Base-by-base conservation (phyloP, 1,140 invertebrate genomes). In the Maconellicoccus hirsutus region DNA sequence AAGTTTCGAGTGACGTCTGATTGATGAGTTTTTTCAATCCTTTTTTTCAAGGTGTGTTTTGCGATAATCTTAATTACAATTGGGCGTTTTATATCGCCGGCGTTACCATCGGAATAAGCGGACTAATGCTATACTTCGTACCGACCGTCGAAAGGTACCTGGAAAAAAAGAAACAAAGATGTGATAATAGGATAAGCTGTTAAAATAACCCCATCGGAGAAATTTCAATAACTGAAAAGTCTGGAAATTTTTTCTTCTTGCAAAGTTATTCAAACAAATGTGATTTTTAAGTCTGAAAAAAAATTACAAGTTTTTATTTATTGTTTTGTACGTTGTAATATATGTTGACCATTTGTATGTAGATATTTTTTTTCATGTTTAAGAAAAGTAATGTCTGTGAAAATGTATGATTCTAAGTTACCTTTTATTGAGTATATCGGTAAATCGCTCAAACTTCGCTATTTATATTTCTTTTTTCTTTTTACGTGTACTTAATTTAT, bases 61-160 rank as follows among this genome's bases (percentile, higher is more conserved):
- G 86, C 76, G 94, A 96, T 77, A 78, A 80, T 0, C 81, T 86
- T 7, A 72, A 83, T n/a, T 96, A 95, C 79, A 81, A 91, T 76
- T 86, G 88, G 16, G 92, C 89, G 2, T 97, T 96, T 79, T 86
- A 87, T 71, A 81, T 93, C 42, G 87, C 91, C 8, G 94, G 94
- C 1, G 77, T 83, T 1, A 88, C 90, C 78, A 93, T 98, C 59
- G 86, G 88, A 0, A 70, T 93, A 22, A 94, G 92, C 79, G 95
- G 96, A 10, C 22, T 92, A 6, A 93, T 98, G 81, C 82, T 98
- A 52, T 97, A 93, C 79, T 78, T 86, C 61, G 90, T 97, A 76
- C 94, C 94, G 1, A 80, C 84, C n/a, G 76, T 96, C 27, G 87
- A 91, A 79, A 82, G 82, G 72, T 78, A 10, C 1, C 61, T 27